phyloP scores from a whole-genome alignment of 2,888 invertebrate species.

The Conistra vaccinii region DNA sequence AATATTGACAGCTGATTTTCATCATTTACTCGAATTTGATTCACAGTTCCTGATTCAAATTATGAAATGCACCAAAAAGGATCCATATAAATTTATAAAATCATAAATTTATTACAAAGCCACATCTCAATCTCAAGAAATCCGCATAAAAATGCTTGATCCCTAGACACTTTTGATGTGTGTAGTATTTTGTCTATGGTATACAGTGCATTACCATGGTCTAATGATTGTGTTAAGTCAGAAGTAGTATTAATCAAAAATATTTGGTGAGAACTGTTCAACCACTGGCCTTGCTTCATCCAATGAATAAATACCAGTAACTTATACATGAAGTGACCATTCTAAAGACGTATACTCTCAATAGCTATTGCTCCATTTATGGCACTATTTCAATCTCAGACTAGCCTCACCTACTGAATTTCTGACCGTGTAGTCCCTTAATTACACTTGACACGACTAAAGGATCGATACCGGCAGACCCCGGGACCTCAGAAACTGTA shows the following conservation, averaged over 20 bases:
- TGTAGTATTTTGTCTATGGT: too few relatives aligned
- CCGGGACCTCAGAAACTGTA: constrained; percentile 15
- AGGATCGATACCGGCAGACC: constrained; percentile 35
- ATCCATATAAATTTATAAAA: too few relatives aligned
- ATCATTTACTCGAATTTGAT: too few relatives aligned
- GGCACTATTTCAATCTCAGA: constrained; percentile 5
- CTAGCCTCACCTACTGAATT: not conserved
- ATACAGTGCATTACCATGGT: not conserved
- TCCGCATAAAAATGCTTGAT: too few relatives aligned
- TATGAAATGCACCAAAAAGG: too few relatives aligned
- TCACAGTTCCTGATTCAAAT: too few relatives aligned
- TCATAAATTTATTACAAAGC: too few relatives aligned
- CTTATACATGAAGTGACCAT: not conserved
- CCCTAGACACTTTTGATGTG: too few relatives aligned
- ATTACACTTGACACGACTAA: constrained; percentile 37
- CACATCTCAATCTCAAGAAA: too few relatives aligned
- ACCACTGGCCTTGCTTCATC: not conserved
- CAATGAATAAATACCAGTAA: not conserved
- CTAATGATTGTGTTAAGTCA: not conserved
- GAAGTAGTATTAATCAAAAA: not conserved
- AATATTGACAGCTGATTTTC: too few relatives aligned
- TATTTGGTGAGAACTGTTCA: not conserved
- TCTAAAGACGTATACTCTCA: not conserved
- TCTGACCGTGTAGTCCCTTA: constrained; percentile 22
- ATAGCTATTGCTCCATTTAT: not conserved